phyloP scores from a whole-genome alignment of 92 coral and sea anemone species.

The Phenganax marumi region DNA sequence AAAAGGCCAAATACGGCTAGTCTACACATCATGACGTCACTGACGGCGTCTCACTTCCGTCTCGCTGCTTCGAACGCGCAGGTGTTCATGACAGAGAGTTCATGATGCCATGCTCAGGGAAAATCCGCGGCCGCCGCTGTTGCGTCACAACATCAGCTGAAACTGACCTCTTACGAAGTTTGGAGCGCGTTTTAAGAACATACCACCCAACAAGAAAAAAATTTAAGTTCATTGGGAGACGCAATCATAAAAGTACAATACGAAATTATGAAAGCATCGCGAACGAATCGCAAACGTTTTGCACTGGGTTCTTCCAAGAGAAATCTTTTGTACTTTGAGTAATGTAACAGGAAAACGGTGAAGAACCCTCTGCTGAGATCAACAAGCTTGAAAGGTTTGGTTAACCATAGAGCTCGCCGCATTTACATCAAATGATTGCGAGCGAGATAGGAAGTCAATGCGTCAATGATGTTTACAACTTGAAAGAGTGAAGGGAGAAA shows the following conservation, averaged over 20 bases:
- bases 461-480: slow-evolving; percentile 12
- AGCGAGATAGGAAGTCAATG: neutral
- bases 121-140: slow-evolving; percentile 25
- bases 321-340: no score
- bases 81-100: slow-evolving; percentile 4
- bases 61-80: slow-evolving; percentile 36
- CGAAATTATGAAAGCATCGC: no score
- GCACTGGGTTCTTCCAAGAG: no score
- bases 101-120: neutral
- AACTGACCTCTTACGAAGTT: neutral
- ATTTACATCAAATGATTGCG: slow-evolving; percentile 1
- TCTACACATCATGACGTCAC: slow-evolving; percentile 21
- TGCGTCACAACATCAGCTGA: neutral
- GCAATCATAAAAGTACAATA: no score
- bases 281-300: no score
- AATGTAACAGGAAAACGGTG: no score
- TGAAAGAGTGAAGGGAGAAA: neutral
- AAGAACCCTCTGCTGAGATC: neutral
- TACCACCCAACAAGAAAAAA: no score
- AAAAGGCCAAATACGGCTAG: slow-evolving; percentile 23
- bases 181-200: no score
- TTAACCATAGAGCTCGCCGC: slow-evolving; percentile 3
- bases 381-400: slow-evolving; percentile 17
- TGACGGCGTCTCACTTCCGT: slow-evolving; percentile 39
- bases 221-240: no score